Evolutionary conservation across 2,888 invertebrate genomes (phyloP), one percentile per base, ranked within the genome.

Genomic region (Volucella inflata): DNA sequence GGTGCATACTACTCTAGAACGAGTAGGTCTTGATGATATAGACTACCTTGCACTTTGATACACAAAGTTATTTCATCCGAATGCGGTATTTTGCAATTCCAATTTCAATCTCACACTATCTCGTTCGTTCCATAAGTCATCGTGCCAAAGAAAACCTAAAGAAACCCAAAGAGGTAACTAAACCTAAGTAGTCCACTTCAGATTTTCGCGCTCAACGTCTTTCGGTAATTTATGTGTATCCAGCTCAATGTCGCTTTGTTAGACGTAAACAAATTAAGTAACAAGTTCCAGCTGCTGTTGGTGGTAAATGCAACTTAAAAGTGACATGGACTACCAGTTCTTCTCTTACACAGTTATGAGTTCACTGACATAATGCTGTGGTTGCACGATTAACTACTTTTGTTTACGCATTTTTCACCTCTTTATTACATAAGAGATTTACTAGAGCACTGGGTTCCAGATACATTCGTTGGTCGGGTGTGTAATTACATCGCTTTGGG

Each of bases 301-400:
- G 42, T 42, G 40, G 10, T 30, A 51, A 59, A 17, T 17, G 51
- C 62, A 53, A 8, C 53, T 17, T 16, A 11, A 17, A 48, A 36
- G n/a, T 16, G 38, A 10, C 4, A 16, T 30, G 12, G 38, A 21
- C 17, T 70, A 70, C 70, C 48, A 36, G 50, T 40, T 60, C 11
- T 30, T 9, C 21, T 51, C 42, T 10, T 60, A 17, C n/a, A 11
- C 17, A 36, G 12, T 10, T 38, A 36, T 57, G 42, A 51, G 59
- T 67, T 67, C 67, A 67, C 40, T 59, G 67, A 67, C 59, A 76
- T 44, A 11, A 21, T 16, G 50, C 21, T 59, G 10, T 16, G 40
- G 48, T 30, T 3, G 38, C 3, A 11, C 38, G 12, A 40, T 2
- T 8, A 38, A 60, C n/a, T 36, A 12, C 65, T 50, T 21, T 70